phyloP scores from a whole-genome alignment of 2,888 invertebrate species.

The Himalopsyche kuldschensis region DNA sequence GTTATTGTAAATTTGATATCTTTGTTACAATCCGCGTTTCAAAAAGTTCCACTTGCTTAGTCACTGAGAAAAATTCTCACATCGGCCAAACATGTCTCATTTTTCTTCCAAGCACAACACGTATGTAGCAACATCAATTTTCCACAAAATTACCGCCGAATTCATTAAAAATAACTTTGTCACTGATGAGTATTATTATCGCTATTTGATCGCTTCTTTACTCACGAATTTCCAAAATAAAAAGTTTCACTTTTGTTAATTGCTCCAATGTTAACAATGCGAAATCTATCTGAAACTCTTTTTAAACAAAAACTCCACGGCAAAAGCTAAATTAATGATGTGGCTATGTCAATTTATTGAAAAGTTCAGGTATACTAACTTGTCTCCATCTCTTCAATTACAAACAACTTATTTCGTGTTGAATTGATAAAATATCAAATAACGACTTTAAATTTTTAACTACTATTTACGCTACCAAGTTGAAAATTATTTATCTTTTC shows the following conservation, averaged over 20 bases:
- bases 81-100: too few species aligned
- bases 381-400: constrained; percentile 11
- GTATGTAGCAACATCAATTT: too few species aligned
- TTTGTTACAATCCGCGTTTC: too few species aligned
- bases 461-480: constrained; percentile 2
- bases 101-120: too few species aligned
- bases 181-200: too few species aligned
- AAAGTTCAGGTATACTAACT: constrained; percentile 15
- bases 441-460: not conserved
- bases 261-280: not conserved
- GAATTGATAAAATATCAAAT: constrained; percentile 26
- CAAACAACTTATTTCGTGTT: constrained; percentile 1
- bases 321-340: constrained; percentile 16
- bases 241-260: not conserved
- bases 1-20: too few species aligned
- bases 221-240: too few species aligned
- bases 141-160: too few species aligned
- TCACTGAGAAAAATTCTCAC: too few species aligned
- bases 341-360: constrained; percentile 25
- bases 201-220: too few species aligned
- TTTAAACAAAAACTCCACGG: not conserved
- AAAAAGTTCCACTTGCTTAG: too few species aligned
- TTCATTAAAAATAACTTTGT: too few species aligned
- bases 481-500: not conserved
- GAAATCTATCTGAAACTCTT: not conserved